Conservation (phyloP, 1,140 invertebrate genomes). For the Sipha flava region DNA sequence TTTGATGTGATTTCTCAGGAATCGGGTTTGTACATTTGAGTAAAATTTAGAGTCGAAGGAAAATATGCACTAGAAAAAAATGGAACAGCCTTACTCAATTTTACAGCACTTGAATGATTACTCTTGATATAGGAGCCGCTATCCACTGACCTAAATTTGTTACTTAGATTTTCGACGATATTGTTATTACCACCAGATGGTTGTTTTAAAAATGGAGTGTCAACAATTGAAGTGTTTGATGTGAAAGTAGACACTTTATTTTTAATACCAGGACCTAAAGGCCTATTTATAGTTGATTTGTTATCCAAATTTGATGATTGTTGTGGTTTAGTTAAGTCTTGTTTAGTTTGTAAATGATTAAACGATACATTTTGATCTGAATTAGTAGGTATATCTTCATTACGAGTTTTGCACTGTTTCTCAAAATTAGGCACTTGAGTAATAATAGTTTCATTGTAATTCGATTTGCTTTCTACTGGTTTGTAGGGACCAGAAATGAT, state of each 20-base stretch:
- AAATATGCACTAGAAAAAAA: not conserved
- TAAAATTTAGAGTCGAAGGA: not conserved
- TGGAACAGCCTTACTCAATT: conserved; percentile 2
- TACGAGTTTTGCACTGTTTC: not conserved
- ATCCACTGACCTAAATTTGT: not conserved
- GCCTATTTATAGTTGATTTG: not conserved
- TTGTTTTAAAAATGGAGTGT: not conserved
- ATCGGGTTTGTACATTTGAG: not conserved
- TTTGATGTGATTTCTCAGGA: not conserved
- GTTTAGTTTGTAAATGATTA: not conserved
- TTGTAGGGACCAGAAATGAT: not conserved
- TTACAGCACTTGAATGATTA: not conserved
- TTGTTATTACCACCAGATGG: not conserved
- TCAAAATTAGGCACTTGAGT: not conserved
- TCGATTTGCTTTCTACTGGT: not conserved
- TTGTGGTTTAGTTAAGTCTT: not conserved
- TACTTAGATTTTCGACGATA: not conserved
- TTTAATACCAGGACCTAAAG: not conserved
- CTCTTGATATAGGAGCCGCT: not conserved
- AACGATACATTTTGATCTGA: not conserved
- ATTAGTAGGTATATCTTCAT: not conserved
- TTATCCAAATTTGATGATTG: not conserved
- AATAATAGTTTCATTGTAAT: not conserved
- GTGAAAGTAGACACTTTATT: not conserved
- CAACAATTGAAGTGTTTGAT: not conserved